phyloP scores from a whole-genome alignment of 2,888 invertebrate genomes.

The Amphipyra berbera region DNA sequence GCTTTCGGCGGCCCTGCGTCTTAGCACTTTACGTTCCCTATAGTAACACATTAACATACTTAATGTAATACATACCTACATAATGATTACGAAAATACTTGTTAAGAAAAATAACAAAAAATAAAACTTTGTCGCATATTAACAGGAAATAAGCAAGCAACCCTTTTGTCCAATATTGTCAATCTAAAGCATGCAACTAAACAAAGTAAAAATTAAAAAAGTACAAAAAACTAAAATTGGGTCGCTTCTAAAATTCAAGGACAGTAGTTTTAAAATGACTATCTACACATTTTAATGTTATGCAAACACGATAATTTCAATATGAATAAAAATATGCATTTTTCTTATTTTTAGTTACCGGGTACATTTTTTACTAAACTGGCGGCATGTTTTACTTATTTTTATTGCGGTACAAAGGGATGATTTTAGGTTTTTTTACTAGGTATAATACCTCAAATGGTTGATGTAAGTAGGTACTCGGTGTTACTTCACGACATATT shows the following conservation, averaged over 20 bases:
- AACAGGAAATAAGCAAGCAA: conserved; percentile 9
- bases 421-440: conserved; percentile 13
- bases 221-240: conserved; percentile 27
- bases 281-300: conserved; percentile 67
- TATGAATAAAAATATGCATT: conserved; percentile 58
- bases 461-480: conserved; percentile 1
- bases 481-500: conserved; percentile 1
- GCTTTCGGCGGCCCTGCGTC: no score
- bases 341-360: conserved; percentile 29
- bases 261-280: conserved; percentile 19
- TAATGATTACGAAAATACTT: no score
- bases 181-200: conserved; percentile 32
- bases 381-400: conserved; percentile 47
- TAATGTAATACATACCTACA: no score
- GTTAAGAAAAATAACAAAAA: not conserved
- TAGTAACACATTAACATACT: no score
- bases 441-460: conserved; percentile 3
- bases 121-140: conserved; percentile 7
- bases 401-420: conserved; percentile 48
- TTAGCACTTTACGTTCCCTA: no score
- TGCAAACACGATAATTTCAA: conserved; percentile 70
- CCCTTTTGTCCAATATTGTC: conserved; percentile 26
- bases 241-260: conserved; percentile 28
- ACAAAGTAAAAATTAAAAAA: conserved; percentile 31
- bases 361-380: conserved; percentile 39